Percentiles rank a stretch among this genome's conserved stretches.
Conservation (phyloP, 1,140 invertebrate species). For the Leptinotarsa undecemlineata region DNA sequence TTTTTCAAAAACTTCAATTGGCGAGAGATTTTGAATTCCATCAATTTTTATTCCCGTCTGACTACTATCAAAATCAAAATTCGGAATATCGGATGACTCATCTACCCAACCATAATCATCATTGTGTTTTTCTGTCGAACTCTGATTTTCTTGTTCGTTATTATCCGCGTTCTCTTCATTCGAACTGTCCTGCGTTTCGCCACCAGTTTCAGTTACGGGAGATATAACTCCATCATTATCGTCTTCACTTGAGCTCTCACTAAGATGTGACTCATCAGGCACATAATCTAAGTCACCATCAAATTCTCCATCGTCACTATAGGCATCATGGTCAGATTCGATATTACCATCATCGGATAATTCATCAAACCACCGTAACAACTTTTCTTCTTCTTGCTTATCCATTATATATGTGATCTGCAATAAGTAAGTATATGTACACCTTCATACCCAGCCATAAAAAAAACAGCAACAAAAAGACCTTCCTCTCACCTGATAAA, state of each 20-base stretch:
- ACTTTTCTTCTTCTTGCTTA: neutral
- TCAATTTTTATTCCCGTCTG: constrained; percentile 7
- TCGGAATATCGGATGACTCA: constrained; percentile 5
- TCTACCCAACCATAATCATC: neutral
- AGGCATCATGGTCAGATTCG: neutral
- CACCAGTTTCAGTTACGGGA: constrained; percentile 2
- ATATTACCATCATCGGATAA: constrained; percentile 7
- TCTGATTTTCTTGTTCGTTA: neutral
- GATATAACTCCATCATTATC: neutral
- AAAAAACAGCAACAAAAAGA: neutral
- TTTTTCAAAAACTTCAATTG: constrained; percentile 15
- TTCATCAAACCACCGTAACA: neutral
- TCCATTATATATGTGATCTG: constrained; percentile 1
- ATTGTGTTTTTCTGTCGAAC: constrained; percentile 1
- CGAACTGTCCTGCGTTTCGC: neutral
- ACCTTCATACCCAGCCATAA: neutral
- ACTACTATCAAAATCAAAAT: constrained; percentile 14
- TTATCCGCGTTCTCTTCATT: constrained; percentile 5
- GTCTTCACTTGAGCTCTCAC: neutral
- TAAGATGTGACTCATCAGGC: neutral
- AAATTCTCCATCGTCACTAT: neutral
- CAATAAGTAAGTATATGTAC: constrained; percentile 1
- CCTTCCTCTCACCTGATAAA: neutral
- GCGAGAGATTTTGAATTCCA: constrained; percentile 1
- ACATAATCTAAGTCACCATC: constrained; percentile 3